Conservation (phyloP, 1,140 invertebrate species). For the Cydia splendana region DNA sequence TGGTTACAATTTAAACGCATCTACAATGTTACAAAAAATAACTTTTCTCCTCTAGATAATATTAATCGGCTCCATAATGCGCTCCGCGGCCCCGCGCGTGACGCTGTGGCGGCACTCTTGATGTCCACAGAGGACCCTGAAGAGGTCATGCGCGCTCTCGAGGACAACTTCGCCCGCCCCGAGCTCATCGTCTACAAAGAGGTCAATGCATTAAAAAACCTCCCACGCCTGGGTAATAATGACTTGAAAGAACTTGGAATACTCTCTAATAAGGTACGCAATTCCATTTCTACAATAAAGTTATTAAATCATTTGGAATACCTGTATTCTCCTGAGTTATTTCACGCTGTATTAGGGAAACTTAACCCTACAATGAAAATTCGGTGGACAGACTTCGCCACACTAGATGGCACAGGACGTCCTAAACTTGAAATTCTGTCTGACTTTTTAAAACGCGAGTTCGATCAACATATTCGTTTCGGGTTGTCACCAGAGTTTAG, state of each 20-base stretch:
- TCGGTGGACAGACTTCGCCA: constrained; percentile 33
- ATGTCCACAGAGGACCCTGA: constrained; percentile 23
- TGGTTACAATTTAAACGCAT: constrained; percentile 24
- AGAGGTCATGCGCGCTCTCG: constrained; percentile 27
- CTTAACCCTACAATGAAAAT: constrained; percentile 29
- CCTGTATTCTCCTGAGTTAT: constrained; percentile 34
- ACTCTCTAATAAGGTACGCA: no score
- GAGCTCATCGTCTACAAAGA: constrained; percentile 34
- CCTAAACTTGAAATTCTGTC: constrained; percentile 35
- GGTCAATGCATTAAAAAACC: constrained; percentile 15
- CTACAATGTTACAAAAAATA: constrained; percentile 13
- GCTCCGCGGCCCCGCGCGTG: constrained; percentile 35
- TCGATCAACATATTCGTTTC: constrained; percentile 29
- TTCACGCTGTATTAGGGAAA: constrained; percentile 30
- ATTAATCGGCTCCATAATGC: constrained; percentile 32
- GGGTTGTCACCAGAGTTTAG: constrained; percentile 31
- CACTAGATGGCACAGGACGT: not conserved
- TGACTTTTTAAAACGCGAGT: constrained; percentile 31
- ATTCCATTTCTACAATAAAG: no score
- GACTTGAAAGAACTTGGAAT: no score
- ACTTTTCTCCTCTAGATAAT: constrained; percentile 25
- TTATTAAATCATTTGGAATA: not conserved
- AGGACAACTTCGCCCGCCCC: constrained; percentile 35
- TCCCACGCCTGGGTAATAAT: constrained; percentile 7
- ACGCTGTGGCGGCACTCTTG: constrained; percentile 30